Conservation (phyloP, 1,140 invertebrate species). For the Drosophila murphyi region DNA sequence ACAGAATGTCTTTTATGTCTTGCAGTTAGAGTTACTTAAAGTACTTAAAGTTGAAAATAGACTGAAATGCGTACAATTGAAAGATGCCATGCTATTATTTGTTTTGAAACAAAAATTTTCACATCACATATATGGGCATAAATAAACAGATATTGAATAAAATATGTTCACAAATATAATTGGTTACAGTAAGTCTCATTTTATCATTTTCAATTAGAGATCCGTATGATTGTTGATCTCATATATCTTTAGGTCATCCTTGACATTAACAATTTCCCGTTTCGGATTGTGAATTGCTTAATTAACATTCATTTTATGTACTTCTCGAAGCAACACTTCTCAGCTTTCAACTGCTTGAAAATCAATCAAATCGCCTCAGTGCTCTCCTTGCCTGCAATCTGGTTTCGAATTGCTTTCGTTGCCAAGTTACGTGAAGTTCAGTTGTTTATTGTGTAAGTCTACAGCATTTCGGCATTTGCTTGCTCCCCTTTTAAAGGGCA, state of each 20-base stretch:
- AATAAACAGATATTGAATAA: too few species aligned
- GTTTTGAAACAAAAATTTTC: background rate
- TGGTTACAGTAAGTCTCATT: background rate
- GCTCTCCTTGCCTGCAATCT: background rate
- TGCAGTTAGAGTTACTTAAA: background rate
- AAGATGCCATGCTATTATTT: background rate
- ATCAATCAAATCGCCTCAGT: background rate
- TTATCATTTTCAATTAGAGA: background rate
- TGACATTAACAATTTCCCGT: conserved; percentile 32
- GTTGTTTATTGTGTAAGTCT: conserved; percentile 27
- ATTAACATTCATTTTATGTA: conserved; percentile 66
- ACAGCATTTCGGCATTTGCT: conserved; percentile 10
- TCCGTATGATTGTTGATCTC: conserved; percentile 1
- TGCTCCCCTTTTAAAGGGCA: background rate
- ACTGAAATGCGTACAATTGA: background rate
- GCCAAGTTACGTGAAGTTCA: background rate
- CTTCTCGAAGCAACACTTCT: conserved; percentile 2
- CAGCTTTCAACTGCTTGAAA: background rate
- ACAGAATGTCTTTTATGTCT: conserved; percentile 30
- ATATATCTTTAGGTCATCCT: conserved; percentile 17
- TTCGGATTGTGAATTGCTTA: conserved; percentile 45
- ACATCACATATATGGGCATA: too few species aligned
- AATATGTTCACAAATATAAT: too few species aligned
- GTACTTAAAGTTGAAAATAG: background rate
- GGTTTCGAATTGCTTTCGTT: conserved; percentile 21